These are phyloP conservation scores for Todiramphus saurophagus DNA, from an alignment of 2,113 vertebrate genomes.

Conservation along the genomic window DNA sequence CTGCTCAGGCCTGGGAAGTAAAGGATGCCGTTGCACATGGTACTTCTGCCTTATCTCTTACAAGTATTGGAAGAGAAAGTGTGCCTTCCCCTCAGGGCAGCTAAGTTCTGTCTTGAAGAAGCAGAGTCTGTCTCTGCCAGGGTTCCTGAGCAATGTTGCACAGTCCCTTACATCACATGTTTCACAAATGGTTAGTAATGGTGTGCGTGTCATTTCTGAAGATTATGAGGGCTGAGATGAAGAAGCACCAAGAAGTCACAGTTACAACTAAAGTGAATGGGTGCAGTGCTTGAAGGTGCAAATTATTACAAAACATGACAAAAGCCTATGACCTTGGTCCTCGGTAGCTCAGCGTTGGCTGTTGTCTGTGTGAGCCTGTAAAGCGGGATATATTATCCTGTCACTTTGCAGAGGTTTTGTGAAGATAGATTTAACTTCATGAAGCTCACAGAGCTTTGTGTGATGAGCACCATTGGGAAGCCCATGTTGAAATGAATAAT, in stretches of 20 bases:
- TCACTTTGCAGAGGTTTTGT: neutral
- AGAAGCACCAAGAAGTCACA: neutral
- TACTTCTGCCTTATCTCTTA: neutral
- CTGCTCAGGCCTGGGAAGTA: neutral
- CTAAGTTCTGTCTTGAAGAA: neutral
- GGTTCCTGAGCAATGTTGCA: neutral
- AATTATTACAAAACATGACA: neutral
- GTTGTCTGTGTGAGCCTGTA: neutral
- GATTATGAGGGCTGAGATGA: neutral
- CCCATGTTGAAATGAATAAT: conserved; percentile 4
- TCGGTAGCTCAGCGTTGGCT: neutral
- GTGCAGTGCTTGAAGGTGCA: neutral
- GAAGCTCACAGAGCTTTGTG: neutral
- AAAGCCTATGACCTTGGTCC: neutral
- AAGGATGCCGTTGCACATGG: neutral
- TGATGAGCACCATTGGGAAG: neutral
- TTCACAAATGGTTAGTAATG: neutral
- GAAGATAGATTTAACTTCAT: conserved; percentile 15
- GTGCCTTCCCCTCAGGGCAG: neutral
- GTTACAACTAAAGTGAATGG: neutral
- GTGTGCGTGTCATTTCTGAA: neutral
- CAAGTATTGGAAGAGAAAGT: neutral
- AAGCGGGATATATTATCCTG: neutral
- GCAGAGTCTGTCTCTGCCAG: neutral
- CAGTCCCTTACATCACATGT: neutral